A percentile compares a stretch with the other conserved stretches of the same genome.
These are phyloP conservation scores for Plebejus anna DNA, from an alignment of 2,888 invertebrate species.

Conservation along the genomic window DNA sequence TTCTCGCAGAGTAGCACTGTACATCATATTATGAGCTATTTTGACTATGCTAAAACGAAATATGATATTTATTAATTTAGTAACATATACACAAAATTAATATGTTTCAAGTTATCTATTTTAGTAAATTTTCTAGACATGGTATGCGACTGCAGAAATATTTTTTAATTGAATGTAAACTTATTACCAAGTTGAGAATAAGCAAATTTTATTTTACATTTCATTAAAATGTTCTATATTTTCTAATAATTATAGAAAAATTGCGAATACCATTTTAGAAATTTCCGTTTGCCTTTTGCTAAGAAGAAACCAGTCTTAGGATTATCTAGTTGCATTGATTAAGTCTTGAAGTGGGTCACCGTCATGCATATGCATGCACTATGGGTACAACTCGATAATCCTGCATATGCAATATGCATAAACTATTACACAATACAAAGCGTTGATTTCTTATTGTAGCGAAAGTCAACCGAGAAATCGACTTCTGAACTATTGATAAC, in stretches of 20 bases:
- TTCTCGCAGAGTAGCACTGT: too few species aligned
- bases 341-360: slow-evolving; percentile 32
- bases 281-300: slow-evolving; percentile 9
- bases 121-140: too few species aligned
- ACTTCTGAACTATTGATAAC: background rate
- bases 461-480: background rate
- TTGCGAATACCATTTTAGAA: background rate
- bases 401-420: slow-evolving; percentile 3
- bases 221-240: background rate
- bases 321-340: slow-evolving; percentile 27
- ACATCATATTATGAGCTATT: too few species aligned
- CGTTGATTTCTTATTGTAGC: background rate
- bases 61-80: too few species aligned
- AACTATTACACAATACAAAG: background rate
- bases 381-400: slow-evolving; percentile 27
- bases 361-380: slow-evolving; percentile 31
- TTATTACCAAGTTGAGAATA: too few species aligned
- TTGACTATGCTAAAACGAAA: too few species aligned
- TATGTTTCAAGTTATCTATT: too few species aligned
- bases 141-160: too few species aligned
- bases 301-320: slow-evolving; percentile 7
- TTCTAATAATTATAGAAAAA: background rate
- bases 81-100: too few species aligned
- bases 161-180: too few species aligned
- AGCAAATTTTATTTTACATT: background rate